phyloP scores from a whole-genome alignment of 2,888 invertebrate genomes.

The Drosophila tripunctata region DNA sequence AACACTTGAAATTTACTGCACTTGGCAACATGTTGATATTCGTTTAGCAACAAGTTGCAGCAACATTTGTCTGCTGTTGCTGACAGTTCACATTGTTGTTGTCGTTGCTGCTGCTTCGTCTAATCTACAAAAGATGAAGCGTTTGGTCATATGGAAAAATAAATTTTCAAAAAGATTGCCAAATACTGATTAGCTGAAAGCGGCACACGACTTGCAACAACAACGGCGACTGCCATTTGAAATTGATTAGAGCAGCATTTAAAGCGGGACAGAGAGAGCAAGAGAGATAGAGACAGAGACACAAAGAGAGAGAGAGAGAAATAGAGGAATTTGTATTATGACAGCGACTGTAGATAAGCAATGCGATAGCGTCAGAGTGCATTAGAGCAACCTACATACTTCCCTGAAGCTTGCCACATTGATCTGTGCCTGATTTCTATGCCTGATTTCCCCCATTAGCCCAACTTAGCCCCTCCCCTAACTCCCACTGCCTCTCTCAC shows the following conservation, averaged over 20 bases:
- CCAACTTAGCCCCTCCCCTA: no score
- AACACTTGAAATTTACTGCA: slow-evolving; percentile 35
- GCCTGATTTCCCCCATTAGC: no score
- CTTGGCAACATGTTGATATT: slow-evolving; percentile 6
- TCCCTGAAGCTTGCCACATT: slow-evolving; percentile 15
- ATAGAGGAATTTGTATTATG: slow-evolving; percentile 42
- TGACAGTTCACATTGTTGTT: slow-evolving; percentile 42
- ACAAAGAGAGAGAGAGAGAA: not conserved
- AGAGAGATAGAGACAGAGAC: not conserved
- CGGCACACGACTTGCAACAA: slow-evolving; percentile 59
- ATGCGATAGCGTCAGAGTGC: slow-evolving; percentile 56
- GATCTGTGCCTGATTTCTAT: slow-evolving; percentile 41
- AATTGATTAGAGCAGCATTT: slow-evolving; percentile 68
- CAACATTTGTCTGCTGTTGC: slow-evolving; percentile 31
- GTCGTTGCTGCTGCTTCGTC: slow-evolving; percentile 21
- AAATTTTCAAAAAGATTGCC: slow-evolving; percentile 75
- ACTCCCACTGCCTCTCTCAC: not conserved
- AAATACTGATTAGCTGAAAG: slow-evolving; percentile 66
- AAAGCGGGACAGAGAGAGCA: not conserved
- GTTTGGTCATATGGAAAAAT: slow-evolving; percentile 73
- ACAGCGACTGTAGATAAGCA: slow-evolving; percentile 58
- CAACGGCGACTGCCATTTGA: slow-evolving; percentile 64
- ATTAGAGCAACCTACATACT: slow-evolving; percentile 52
- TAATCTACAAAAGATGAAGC: slow-evolving; percentile 63
- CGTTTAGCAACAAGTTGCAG: slow-evolving; percentile 46